phyloP scores from a whole-genome alignment of 2,113 vertebrate species.

The Albula glossodonta region DNA sequence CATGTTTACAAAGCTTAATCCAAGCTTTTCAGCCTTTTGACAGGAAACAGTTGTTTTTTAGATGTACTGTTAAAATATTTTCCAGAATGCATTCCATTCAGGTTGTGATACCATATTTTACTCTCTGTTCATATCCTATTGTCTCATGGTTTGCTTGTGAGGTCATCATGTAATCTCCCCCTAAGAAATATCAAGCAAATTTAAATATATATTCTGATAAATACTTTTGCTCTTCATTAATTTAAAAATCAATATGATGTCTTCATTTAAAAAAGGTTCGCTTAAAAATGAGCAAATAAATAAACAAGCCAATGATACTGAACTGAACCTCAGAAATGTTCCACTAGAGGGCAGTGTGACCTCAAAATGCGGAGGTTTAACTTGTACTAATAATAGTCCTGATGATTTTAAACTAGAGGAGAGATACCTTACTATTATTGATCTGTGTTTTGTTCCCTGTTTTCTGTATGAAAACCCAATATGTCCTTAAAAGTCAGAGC shows the following conservation, averaged over 20 bases:
- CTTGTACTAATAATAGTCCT: neutral
- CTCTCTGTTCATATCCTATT: no score
- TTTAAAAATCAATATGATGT: neutral
- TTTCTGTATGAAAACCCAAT: neutral
- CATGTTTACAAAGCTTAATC: neutral
- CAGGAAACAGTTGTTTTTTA: neutral
- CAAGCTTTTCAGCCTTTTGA: neutral
- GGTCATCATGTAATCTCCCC: neutral
- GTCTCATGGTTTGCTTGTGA: neutral
- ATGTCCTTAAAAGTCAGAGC: neutral
- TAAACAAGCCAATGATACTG: neutral
- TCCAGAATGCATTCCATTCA: no score
- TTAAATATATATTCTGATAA: neutral
- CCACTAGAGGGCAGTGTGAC: slow-evolving; percentile 15
- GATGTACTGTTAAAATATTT: neutral
- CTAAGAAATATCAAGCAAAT: slow-evolving; percentile 7
- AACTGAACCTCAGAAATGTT: neutral
- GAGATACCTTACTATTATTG: neutral
- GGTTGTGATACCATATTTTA: no score
- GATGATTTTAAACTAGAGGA: neutral
- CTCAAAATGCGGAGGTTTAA: neutral
- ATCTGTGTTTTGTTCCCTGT: neutral
- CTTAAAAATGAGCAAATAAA: neutral
- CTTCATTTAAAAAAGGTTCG: neutral
- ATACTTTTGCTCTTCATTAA: slow-evolving; percentile 6